These are phyloP conservation scores for Dinothrombium tinctorium DNA, from an alignment of 1,140 invertebrate species.

Conservation along the genomic window DNA sequence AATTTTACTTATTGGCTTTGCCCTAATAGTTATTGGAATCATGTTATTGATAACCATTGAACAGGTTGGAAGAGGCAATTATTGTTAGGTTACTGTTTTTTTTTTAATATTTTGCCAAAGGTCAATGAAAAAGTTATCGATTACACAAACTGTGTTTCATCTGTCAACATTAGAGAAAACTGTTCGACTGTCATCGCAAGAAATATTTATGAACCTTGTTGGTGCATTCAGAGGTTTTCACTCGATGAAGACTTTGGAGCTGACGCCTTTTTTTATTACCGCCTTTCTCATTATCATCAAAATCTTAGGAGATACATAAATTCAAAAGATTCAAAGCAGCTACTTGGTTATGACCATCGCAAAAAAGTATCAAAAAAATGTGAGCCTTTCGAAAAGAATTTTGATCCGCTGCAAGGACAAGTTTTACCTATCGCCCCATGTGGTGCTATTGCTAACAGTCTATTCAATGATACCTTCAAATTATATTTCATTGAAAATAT, in stretches of 20 bases:
- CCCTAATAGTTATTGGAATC: too few species aligned
- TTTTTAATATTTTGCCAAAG: too few species aligned
- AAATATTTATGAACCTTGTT: background rate
- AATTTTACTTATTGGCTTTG: too few species aligned
- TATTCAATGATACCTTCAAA: constrained; percentile 59
- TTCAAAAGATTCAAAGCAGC: constrained; percentile 81
- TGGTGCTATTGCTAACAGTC: constrained; percentile 91
- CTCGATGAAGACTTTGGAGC: constrained; percentile 30
- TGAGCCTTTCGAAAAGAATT: constrained; percentile 34
- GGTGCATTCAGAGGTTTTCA: background rate
- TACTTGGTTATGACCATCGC: constrained; percentile 37
- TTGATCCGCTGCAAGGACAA: too few species aligned
- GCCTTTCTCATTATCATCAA: constrained; percentile 90
- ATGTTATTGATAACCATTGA: too few species aligned
- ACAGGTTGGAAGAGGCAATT: too few species aligned
- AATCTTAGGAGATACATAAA: constrained; percentile 96
- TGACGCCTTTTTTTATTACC: constrained; percentile 91
- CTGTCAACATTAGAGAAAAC: too few species aligned
- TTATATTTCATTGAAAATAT: constrained; percentile 1
- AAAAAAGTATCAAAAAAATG: constrained; percentile 41
- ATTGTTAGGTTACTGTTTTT: too few species aligned
- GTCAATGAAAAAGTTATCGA: background rate
- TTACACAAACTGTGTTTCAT: background rate
- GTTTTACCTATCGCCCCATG: constrained; percentile 71
- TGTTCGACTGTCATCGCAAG: background rate